These are phyloP conservation scores for Trissolcus japonicus DNA, from an alignment of 2,888 invertebrate species.

Conservation along the genomic window DNA sequence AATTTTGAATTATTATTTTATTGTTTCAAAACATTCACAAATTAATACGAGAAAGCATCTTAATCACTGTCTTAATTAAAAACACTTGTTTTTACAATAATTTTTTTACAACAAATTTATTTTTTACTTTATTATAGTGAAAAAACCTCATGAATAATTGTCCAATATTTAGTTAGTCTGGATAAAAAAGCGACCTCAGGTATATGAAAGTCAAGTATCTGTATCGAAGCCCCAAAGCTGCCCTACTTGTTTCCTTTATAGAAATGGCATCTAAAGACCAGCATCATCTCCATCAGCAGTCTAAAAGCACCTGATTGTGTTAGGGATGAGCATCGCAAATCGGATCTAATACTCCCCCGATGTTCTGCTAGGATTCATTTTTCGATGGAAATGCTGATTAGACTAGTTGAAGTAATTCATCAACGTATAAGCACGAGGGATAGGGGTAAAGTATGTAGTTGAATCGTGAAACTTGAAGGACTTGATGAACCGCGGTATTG, in stretches of 20 bases:
- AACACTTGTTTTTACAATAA: too few species aligned
- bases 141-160: too few species aligned
- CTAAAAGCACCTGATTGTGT: neutral
- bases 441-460: neutral
- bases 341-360: neutral
- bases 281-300: neutral
- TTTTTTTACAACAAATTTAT: too few species aligned
- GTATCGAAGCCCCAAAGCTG: neutral
- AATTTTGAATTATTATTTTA: too few species aligned
- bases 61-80: too few species aligned
- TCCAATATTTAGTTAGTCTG: too few species aligned
- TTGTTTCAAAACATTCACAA: too few species aligned
- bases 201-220: too few species aligned
- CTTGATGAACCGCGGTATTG: constrained; percentile 5
- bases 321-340: neutral
- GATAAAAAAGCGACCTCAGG: too few species aligned
- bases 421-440: neutral
- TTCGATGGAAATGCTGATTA: constrained; percentile 6
- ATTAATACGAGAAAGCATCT: too few species aligned
- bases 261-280: neutral
- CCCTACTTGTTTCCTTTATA: neutral
- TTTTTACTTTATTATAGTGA: too few species aligned
- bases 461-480: neutral
- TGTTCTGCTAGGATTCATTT: neutral
- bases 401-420: constrained; percentile 6